Percentiles rank a stretch among this genome's conserved stretches.
Evolutionary conservation across 1,140 invertebrate species (phyloP).

Genomic region (Lerema accius): DNA sequence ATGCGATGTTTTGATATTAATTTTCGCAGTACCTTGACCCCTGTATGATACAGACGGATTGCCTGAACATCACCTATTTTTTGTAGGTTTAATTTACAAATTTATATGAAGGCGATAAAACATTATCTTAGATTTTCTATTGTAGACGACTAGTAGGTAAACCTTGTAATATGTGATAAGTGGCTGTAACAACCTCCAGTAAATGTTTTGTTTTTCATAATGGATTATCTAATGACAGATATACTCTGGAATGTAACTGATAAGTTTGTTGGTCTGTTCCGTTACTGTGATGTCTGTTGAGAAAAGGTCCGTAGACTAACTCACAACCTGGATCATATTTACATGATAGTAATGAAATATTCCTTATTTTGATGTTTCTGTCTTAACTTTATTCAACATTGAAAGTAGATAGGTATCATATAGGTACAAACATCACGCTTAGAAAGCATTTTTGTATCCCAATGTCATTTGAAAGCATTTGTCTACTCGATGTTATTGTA

Average conservation of each 20-base stretch:
- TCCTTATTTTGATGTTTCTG: constrained; percentile 39
- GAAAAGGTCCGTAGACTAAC: neutral
- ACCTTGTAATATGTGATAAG: constrained; percentile 78
- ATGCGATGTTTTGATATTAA: constrained; percentile 57
- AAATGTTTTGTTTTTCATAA: constrained; percentile 7
- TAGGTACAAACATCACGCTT: constrained; percentile 62
- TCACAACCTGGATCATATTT: neutral
- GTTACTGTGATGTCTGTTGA: constrained; percentile 1
- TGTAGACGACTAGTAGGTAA: constrained; percentile 68
- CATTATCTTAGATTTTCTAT: constrained; percentile 81
- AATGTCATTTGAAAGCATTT: constrained; percentile 64
- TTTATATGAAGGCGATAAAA: constrained; percentile 69
- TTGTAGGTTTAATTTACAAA: constrained; percentile 71
- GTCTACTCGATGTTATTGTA: constrained; percentile 59
- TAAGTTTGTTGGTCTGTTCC: constrained; percentile 3
- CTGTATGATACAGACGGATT: constrained; percentile 63
- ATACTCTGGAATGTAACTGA: constrained; percentile 26
- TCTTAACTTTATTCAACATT: constrained; percentile 46
- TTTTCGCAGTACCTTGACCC: constrained; percentile 52
- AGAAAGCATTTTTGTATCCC: constrained; percentile 59
- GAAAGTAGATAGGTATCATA: constrained; percentile 60
- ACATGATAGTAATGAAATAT: neutral
- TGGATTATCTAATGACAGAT: constrained; percentile 7
- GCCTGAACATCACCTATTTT: constrained; percentile 56
- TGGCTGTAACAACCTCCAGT: constrained; percentile 71